Evolutionary conservation across 92 coral and sea anemone genomes (phyloP).

Genomic region (Parazoanthus darwini): DNA sequence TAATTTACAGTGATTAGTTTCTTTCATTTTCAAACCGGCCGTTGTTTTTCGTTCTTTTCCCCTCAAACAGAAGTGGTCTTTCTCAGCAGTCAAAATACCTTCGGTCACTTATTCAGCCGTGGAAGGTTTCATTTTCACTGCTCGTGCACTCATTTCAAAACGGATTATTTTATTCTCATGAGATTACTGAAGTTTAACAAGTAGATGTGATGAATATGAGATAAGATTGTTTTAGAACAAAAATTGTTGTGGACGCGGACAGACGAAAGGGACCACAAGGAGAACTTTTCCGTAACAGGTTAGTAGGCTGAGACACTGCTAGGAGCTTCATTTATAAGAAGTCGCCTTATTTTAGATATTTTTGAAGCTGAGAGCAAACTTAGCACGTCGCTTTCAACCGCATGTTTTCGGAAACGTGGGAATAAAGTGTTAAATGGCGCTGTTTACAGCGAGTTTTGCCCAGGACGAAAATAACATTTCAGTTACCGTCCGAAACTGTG

Average conservation of each 20-base stretch:
- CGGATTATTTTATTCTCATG: background rate
- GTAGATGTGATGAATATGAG: slow-evolving; percentile 11
- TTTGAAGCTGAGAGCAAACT: background rate
- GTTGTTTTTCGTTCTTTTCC: background rate
- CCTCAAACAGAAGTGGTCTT: background rate
- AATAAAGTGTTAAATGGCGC: too few relatives aligned
- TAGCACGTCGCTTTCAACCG: background rate
- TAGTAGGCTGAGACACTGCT: background rate
- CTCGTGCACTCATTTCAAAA: background rate
- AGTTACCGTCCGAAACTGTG: too few relatives aligned
- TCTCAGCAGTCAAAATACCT: background rate
- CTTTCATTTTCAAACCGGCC: background rate
- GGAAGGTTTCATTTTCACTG: background rate
- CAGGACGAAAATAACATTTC: too few relatives aligned
- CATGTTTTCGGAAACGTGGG: background rate
- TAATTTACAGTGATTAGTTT: slow-evolving; percentile 2
- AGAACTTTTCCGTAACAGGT: background rate
- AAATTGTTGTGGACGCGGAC: background rate
- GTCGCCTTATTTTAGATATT: too few relatives aligned
- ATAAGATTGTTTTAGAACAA: background rate
- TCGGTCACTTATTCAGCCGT: background rate
- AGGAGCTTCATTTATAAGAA: background rate
- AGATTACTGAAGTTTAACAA: background rate
- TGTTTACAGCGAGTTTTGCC: too few relatives aligned
- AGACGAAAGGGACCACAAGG: background rate